Evolutionary conservation across 2,888 invertebrate species (phyloP).

Genomic region (Melanargia galathea): DNA sequence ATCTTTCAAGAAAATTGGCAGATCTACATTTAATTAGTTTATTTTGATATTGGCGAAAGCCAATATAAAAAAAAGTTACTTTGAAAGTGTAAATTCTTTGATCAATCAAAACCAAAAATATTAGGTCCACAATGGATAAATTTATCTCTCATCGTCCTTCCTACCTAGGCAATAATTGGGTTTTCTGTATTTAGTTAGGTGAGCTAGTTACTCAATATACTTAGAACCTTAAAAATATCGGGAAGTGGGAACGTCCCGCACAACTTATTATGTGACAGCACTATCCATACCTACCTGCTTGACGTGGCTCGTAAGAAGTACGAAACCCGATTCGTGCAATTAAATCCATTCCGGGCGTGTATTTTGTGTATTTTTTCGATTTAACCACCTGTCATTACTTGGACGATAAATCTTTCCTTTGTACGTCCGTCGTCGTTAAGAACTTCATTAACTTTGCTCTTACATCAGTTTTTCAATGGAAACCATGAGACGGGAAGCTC

Average conservation of each 20-base stretch:
- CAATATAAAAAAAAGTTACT: no score
- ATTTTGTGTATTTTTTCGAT: conserved; percentile 56
- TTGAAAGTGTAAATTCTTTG: no score
- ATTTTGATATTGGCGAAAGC: no score
- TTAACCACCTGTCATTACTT: conserved; percentile 65
- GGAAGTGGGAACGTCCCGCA: conserved; percentile 4
- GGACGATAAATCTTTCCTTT: conserved; percentile 69
- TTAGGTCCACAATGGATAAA: no score
- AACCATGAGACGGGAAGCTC: conserved; percentile 59
- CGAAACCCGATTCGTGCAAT: conserved; percentile 44
- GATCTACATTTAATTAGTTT: no score
- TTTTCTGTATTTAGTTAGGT: no score
- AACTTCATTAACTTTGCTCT: conserved; percentile 72
- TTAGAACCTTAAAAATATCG: no score
- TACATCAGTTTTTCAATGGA: conserved; percentile 62
- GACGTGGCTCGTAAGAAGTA: conserved; percentile 20
- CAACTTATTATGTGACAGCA: not conserved
- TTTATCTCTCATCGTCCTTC: no score
- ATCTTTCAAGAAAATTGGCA: no score
- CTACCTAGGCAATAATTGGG: no score
- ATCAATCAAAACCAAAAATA: no score
- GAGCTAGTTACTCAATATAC: no score
- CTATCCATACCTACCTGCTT: not conserved
- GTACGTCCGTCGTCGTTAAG: conserved; percentile 66
- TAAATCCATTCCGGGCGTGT: conserved; percentile 46